Evolutionary conservation across 92 coral and sea anemone genomes (phyloP).

Genomic region (Umimayanthus chanpuru): DNA sequence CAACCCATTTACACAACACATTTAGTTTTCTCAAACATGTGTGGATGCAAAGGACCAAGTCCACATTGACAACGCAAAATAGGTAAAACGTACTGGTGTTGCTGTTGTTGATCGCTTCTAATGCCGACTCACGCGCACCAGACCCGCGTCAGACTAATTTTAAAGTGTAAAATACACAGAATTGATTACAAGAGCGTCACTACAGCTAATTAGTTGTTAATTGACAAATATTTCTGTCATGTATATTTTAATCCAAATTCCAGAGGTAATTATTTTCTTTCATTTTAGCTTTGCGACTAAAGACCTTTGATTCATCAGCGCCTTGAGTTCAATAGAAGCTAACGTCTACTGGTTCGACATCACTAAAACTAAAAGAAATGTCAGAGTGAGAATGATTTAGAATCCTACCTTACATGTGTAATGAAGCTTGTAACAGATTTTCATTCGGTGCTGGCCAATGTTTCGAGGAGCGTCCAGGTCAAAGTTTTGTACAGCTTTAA

Average conservation of each 20-base stretch:
- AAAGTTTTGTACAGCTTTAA: too few species aligned
- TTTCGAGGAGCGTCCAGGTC: too few species aligned
- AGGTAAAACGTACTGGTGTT: too few species aligned
- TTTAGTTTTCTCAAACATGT: neutral
- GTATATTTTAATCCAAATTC: too few species aligned
- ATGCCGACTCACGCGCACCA: neutral
- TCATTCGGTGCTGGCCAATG: too few species aligned
- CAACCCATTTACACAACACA: too few species aligned
- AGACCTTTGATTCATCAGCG: too few species aligned
- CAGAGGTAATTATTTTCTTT: neutral
- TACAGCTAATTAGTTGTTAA: neutral
- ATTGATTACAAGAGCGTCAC: neutral
- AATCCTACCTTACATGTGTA: too few species aligned
- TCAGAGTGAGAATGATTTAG: neutral
- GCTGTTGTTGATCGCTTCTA: too few species aligned
- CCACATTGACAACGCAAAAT: neutral
- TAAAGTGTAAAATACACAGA: neutral
- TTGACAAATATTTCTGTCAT: neutral
- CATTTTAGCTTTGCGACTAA: too few species aligned
- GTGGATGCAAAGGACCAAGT: neutral
- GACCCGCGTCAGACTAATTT: neutral
- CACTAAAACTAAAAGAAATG: neutral
- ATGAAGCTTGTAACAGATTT: too few species aligned
- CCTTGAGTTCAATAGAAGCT: too few species aligned
- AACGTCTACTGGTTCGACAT: neutral